Evolutionary conservation across 1,140 invertebrate species (phyloP).

Genomic region (Pseudomyrmex flavicornis): DNA sequence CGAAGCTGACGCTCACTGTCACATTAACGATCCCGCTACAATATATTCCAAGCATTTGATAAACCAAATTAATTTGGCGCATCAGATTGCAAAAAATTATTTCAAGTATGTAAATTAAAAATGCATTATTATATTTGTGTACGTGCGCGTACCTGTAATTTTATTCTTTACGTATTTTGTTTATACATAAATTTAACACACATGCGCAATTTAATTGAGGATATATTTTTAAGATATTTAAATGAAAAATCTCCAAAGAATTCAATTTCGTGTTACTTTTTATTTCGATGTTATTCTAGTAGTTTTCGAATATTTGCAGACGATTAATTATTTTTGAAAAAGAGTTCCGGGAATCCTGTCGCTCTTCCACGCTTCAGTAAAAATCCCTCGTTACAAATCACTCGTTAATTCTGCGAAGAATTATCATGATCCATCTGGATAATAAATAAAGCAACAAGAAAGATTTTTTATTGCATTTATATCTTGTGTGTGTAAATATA

Average conservation of each 20-base stretch:
- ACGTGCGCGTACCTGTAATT: background rate
- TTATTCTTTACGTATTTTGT: background rate
- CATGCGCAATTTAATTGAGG: too few relatives aligned
- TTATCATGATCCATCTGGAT: conserved; percentile 3
- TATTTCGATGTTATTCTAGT: background rate
- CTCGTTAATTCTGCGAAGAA: conserved; percentile 13
- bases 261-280: conserved; percentile 1
- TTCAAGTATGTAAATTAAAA: conserved; percentile 67
- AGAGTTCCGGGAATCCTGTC: conserved; percentile 61
- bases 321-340: conserved; percentile 67
- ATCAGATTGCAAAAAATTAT: conserved; percentile 76
- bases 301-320: conserved; percentile 36
- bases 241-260: background rate
- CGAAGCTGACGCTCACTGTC: conserved; percentile 87
- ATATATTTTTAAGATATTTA: background rate
- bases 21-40: conserved; percentile 61
- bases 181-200: background rate
- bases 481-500: background rate
- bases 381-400: conserved; percentile 20
- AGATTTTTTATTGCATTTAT: background rate
- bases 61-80: conserved; percentile 70
- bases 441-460: conserved; percentile 19
- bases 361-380: conserved; percentile 60
- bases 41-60: conserved; percentile 76
- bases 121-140: conserved; percentile 9